Conservation (phyloP, 2,797 vertebrate species). For the Falco peregrinus region DNA sequence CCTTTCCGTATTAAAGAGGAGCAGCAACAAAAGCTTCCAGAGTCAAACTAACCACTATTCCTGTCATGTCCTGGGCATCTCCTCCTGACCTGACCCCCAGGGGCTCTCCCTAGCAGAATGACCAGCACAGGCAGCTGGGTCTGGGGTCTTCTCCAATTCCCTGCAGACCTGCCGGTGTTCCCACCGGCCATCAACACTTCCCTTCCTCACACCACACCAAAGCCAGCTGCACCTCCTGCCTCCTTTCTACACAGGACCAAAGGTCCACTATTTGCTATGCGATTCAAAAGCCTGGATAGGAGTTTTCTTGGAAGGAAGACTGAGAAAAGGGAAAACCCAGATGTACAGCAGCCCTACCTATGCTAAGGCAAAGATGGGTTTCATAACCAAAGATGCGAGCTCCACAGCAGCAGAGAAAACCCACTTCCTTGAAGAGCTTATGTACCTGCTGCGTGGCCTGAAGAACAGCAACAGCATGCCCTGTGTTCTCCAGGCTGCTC, state of each 20-base stretch:
- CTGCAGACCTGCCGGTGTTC: neutral
- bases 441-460: neutral
- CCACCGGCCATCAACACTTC: neutral
- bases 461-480: neutral
- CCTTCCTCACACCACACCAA: neutral
- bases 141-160: neutral
- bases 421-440: neutral
- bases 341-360: neutral
- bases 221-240: accelerated
- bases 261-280: neutral
- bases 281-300: neutral
- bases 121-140: neutral
- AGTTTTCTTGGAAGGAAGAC: neutral
- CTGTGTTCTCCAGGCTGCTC: neutral
- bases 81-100: neutral
- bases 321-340: neutral
- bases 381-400: neutral
- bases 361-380: neutral
- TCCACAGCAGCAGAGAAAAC: neutral
- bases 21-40: neutral
- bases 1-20: neutral
- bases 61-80: neutral
- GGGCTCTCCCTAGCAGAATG: neutral
- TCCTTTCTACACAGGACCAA: neutral
- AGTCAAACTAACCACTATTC: neutral